Conservation (phyloP, 2,888 invertebrate species). For the Scrobipalpa costella region DNA sequence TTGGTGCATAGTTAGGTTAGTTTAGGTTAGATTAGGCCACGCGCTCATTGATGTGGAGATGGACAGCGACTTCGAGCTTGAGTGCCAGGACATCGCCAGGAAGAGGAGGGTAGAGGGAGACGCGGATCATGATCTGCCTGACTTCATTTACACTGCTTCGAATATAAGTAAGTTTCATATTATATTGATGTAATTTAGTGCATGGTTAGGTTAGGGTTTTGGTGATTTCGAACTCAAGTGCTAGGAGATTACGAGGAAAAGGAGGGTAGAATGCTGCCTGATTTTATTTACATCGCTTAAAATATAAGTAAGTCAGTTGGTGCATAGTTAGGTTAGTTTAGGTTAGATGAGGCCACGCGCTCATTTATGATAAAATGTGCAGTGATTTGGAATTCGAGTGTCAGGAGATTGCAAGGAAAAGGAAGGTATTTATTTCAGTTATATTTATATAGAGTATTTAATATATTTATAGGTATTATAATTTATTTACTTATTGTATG, state of each 20-base stretch:
- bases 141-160: slow-evolving; percentile 82
- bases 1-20: background rate
- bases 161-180: slow-evolving; percentile 40
- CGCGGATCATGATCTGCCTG: slow-evolving; percentile 79
- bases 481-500: too few species aligned
- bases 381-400: slow-evolving; percentile 93
- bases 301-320: too few species aligned
- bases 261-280: background rate
- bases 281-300: background rate
- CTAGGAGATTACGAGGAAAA: background rate
- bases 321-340: too few species aligned
- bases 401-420: slow-evolving; percentile 83
- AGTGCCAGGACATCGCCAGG: slow-evolving; percentile 86
- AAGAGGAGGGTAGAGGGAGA: slow-evolving; percentile 77
- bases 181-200: background rate
- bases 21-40: slow-evolving; percentile 46
- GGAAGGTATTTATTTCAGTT: too few species aligned
- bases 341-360: slow-evolving; percentile 71
- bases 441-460: too few species aligned
- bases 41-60: slow-evolving; percentile 93
- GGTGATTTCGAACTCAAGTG: background rate
- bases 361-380: slow-evolving; percentile 94
- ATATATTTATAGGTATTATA: too few species aligned
- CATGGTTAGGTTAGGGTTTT: background rate
- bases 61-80: slow-evolving; percentile 93